Base-by-base conservation (phyloP, 1,140 invertebrate genomes). In the Hermetia illucens region DNA sequence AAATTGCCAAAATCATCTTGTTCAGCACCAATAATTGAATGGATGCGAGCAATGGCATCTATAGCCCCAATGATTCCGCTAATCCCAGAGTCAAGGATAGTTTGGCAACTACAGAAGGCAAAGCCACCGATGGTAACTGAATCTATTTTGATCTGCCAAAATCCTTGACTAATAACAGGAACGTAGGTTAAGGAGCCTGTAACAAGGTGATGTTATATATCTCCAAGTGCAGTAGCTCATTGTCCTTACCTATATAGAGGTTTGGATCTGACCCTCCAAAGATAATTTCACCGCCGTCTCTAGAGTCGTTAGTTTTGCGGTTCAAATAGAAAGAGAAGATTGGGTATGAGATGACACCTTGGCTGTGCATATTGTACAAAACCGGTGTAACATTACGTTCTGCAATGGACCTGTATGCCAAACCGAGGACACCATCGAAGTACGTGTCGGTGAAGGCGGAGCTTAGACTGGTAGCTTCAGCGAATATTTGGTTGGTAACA, bases 101-200 rank as follows among this genome's bases (percentile, higher is more conserved):
- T 92, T 65, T 90, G 67, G 54, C 91, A 96, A 13, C 84, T 21
- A 61, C 87, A 90, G 51, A 84, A 72, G n/a, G 52, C 47, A 22
- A 69, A 49, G 1, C 68, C 64, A n/a, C 63, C 68, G 38, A 89
- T 56, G 21, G 51, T 44, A 15, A 89, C 58, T 5, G 69, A 70
- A 51, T 97, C 89, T 82, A 98, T 85, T 52, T 71, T 75, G 62
- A 98, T 93, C 70, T 98, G 92, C 95, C 95, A 99, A 63, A 98
- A 99, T 24, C 79, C 86, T 66, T 90, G 74, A 37, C 72, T 74
- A 43, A 79, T 76, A 0, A 98, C 87, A 13, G 81, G 74, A 35
- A 92, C 69, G 62, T 95, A 97, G 5, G 85, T 93, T 55, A 99
- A 89, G 43, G 89, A 74, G n/a, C 91, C 94, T 1, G 19, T 9